Evolutionary conservation across 2,888 invertebrate species (phyloP), one percentile per base, ranked within the genome.

Genomic region (Norana najaformis): DNA sequence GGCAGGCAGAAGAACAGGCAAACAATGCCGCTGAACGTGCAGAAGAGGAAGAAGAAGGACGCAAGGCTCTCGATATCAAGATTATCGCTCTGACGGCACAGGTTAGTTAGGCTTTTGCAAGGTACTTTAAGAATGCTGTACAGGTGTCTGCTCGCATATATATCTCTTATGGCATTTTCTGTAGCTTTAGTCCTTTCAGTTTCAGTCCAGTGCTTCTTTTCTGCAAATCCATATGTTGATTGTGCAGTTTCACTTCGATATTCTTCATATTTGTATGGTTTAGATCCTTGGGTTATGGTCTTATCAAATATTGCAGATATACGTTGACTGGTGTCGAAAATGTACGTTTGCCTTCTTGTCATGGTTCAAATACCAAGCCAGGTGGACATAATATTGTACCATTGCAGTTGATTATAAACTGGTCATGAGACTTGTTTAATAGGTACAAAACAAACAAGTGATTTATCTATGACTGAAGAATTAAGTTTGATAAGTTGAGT

Each of bases 1-100:
- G 99, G 89, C 97, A 98, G 93, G 95, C 98, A 47, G 98, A 99
- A 94, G 97, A 98, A 69, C 98, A 99, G 94, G 97, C 93, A 98
- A 98, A 93, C 96, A 96, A 91, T 95, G 98, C 35, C 96, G 97
- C 92, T 16, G 99, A 99, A 94, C 97, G 98, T 94, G 96, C 98
- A n/a, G 99, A 99, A 92, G 99, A 99, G 93, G 98, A 98, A 93
- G 98, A 99, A 93, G 98, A 98, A 94, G 96, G 96, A 1, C 98
- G 97, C 95, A 97, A 97, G 94, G 90, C 90, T 23, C 95, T 97
- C 47, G 97, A 98, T 93, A 97, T 97, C 95, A 97, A 97, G 96
- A 94, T 96, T 13, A 92, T 91, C 35, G 93, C 93, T 37, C 91
- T 94, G 16, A 93, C 93, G 89, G 92, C 92, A 83, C 94, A 94